Percentiles rank a stretch among this genome's conserved stretches.
Evolutionary conservation across 2,113 vertebrate genomes (phyloP).

Genomic region (Pionites leucogaster): DNA sequence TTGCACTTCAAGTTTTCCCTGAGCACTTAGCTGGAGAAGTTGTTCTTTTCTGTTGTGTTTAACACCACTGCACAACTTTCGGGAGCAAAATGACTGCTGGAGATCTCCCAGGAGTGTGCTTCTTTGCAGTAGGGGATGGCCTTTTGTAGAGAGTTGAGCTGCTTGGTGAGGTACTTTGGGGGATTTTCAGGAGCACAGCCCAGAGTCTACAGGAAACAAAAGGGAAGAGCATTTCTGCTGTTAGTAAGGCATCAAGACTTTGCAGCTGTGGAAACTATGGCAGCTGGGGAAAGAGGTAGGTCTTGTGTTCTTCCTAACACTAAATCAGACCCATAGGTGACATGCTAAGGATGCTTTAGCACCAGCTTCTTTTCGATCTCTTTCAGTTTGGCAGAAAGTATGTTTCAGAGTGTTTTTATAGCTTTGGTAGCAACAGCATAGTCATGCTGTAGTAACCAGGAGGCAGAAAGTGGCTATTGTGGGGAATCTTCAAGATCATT

Average conservation of each 20-base stretch:
- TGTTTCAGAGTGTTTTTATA: background rate
- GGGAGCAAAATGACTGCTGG: background rate
- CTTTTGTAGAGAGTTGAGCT: background rate
- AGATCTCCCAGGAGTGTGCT: rapidly evolving
- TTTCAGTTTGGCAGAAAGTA: background rate
- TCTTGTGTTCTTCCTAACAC: background rate
- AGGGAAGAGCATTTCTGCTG: background rate
- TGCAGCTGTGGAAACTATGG: background rate
- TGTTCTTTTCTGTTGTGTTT: background rate
- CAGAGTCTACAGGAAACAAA: background rate
- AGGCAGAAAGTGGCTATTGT: background rate
- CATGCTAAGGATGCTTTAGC: background rate
- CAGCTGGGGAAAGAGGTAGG: background rate
- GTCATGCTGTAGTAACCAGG: rapidly evolving
- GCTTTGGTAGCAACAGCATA: background rate
- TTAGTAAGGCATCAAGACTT: background rate
- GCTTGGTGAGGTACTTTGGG: background rate
- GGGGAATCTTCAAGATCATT: background rate
- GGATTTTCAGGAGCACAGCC: background rate
- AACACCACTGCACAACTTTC: background rate
- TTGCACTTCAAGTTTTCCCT: background rate
- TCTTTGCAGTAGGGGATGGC: background rate
- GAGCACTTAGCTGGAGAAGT: background rate
- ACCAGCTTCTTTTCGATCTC: background rate
- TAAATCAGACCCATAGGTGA: background rate